phyloP scores from a whole-genome alignment of 92 coral and sea anemone genomes.

The Parazoanthus atlanticus region DNA sequence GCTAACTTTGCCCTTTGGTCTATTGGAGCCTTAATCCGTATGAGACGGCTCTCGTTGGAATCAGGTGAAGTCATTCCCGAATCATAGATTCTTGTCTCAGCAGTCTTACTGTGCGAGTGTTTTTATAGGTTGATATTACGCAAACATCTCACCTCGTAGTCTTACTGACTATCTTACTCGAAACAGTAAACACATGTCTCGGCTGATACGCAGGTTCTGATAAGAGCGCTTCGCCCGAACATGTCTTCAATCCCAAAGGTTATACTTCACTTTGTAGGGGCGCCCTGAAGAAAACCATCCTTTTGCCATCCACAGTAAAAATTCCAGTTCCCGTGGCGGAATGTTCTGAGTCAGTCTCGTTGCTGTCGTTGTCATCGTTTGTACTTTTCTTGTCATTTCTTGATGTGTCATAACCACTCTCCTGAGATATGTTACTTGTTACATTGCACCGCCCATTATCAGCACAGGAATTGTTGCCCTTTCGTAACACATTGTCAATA shows the following conservation, averaged over 20 bases:
- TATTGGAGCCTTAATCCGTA: background rate
- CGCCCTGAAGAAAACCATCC: slow-evolving; percentile 55
- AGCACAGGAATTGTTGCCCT: background rate
- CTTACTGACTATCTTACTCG: background rate
- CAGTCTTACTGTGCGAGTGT: background rate
- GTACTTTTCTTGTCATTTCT: slow-evolving; percentile 16
- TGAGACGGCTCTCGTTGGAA: background rate
- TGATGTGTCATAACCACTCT: slow-evolving; percentile 34
- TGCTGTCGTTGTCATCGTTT: slow-evolving; percentile 12
- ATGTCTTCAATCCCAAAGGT: background rate
- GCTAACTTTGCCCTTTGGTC: too few relatives aligned
- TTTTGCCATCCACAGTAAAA: slow-evolving; percentile 37
- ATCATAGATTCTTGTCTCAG: too few relatives aligned
- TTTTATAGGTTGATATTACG: too few relatives aligned
- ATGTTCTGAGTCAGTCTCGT: slow-evolving; percentile 39
- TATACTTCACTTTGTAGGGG: slow-evolving; percentile 68
- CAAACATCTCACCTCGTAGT: too few relatives aligned
- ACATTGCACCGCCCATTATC: background rate
- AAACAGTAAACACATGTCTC: background rate
- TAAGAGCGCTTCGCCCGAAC: background rate
- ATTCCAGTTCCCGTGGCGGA: slow-evolving; percentile 38
- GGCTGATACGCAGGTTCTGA: background rate
- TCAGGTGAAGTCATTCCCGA: background rate
- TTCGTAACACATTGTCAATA: slow-evolving; percentile 10
- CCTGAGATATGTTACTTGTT: slow-evolving; percentile 19